Evolutionary conservation across 2,113 vertebrate genomes (phyloP), one percentile per base, ranked within the genome.

Genomic region (Sinocyclocheilus anshuiensis): DNA sequence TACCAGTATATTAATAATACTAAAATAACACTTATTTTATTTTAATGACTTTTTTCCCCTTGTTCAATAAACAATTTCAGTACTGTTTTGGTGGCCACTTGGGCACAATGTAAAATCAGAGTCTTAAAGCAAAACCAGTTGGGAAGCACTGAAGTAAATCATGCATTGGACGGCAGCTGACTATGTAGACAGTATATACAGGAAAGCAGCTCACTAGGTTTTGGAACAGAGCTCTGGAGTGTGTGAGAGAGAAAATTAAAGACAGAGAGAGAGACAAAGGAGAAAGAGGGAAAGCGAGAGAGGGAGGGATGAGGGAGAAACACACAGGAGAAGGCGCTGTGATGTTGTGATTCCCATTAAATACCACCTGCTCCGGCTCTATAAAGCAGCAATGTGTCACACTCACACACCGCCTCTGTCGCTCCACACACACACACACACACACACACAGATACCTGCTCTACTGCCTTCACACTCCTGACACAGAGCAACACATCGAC

Each of bases 331-430:
- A 71, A 76, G 45, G 79, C 15, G 55, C 80, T 77, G 29, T 65
- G 82, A 88, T 89, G 84, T 87, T 88, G 81, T 87, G 88, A 88
- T 83, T 86, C 79, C 86, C 88, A 89, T 91, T 90, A 91, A 90
- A 90, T 72, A 78, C 88, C 89, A 90, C 88, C 88, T 91, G 90
- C 87, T 89, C 84, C 77, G 45, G 89, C 84, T 81, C 86, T 74
- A 87, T 89, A 90, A 90, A 80, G 86, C 83, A 84, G 84, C 84
- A 83, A 86, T 83, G 86, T 86, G 84, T 86, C 57, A 82, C 77
- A 81, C 53, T 75, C 65, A 65, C 55, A 48, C 85, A 77, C 81
- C 61, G 77, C 86, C 71, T 87, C 87, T 84, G 77, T 77, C 74
- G 82, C 83, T 89, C 84, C 81, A 84, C 74, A 61, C 86, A 88